Percentiles rank a stretch among this genome's conserved stretches.
Evolutionary conservation across 1,140 invertebrate genomes (phyloP).

Genomic region (Bombus waltoni): DNA sequence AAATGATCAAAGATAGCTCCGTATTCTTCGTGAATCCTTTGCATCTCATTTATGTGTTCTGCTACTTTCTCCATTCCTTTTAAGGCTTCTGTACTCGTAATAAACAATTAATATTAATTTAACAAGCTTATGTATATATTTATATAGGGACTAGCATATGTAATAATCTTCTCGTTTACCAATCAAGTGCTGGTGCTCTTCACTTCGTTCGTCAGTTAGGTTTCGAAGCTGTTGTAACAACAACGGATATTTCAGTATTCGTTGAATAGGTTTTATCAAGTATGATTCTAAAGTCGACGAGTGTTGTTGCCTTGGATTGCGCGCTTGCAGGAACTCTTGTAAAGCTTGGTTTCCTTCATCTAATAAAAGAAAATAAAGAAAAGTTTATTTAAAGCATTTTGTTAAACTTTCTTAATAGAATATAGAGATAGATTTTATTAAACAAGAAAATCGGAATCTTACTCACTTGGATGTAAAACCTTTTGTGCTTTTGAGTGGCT

Average conservation of each 20-base stretch:
- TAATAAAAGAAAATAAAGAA: slow-evolving; percentile 70
- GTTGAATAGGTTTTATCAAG: slow-evolving; percentile 99
- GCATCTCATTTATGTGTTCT: slow-evolving; percentile 99
- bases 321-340: slow-evolving; percentile 95
- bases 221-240: slow-evolving; percentile 97
- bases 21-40: slow-evolving; percentile 99
- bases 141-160: not conserved
- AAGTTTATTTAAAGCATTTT: not conserved
- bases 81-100: slow-evolving; percentile 88
- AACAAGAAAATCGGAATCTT: not conserved
- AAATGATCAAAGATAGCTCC: slow-evolving; percentile 98
- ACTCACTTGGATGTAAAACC: slow-evolving; percentile 98
- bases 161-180: slow-evolving; percentile 82
- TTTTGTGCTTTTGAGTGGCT: slow-evolving; percentile 99
- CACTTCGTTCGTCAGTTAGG: slow-evolving; percentile 94
- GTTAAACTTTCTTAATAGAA: not conserved
- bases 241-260: slow-evolving; percentile 98
- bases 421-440: not conserved
- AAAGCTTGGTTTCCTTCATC: slow-evolving; percentile 98
- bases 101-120: not conserved
- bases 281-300: slow-evolving; percentile 98
- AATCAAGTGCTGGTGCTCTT: slow-evolving; percentile 96
- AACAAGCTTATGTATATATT: not conserved
- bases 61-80: slow-evolving; percentile 99
- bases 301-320: slow-evolving; percentile 98